These are phyloP conservation scores for Mylabris phalerata DNA, from an alignment of 1,140 invertebrate species.

Conservation along the genomic window DNA sequence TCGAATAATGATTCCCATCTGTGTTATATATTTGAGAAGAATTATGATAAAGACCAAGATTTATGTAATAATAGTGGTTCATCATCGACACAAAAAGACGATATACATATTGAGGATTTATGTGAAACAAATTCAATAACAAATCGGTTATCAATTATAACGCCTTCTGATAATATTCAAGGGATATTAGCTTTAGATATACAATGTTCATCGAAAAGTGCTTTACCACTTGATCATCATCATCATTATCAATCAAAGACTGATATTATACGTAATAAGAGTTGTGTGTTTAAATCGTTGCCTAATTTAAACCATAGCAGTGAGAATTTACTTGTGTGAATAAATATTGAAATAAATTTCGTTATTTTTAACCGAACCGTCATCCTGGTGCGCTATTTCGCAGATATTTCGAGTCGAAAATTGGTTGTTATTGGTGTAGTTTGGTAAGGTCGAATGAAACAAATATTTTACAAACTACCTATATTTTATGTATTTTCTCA, in stretches of 20 bases:
- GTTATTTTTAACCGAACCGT: no score
- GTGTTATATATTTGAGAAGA: constrained; percentile 32
- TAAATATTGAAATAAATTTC: neutral
- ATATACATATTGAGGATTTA: constrained; percentile 29
- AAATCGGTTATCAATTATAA: constrained; percentile 4
- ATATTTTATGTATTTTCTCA: constrained; percentile 21
- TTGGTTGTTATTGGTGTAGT: no score
- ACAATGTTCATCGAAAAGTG: constrained; percentile 34
- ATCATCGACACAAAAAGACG: constrained; percentile 31
- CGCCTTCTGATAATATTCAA: constrained; percentile 34
- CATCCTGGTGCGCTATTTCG: no score
- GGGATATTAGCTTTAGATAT: constrained; percentile 48
- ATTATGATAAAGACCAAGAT: constrained; percentile 10
- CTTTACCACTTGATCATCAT: constrained; percentile 12
- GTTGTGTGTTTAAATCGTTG: constrained; percentile 49
- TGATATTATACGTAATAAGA: constrained; percentile 27
- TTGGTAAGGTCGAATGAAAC: no score
- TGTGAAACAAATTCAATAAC: constrained; percentile 23
- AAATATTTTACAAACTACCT: constrained; percentile 19
- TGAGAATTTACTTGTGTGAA: constrained; percentile 49
- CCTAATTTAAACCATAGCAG: constrained; percentile 59
- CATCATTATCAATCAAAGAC: constrained; percentile 22
- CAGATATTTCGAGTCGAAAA: no score
- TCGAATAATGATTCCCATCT: constrained; percentile 29
- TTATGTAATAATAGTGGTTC: constrained; percentile 19